Percentiles rank a stretch among this genome's conserved stretches.
phyloP scores from a whole-genome alignment of 2,888 invertebrate species.

The Willowsia nigromaculata region DNA sequence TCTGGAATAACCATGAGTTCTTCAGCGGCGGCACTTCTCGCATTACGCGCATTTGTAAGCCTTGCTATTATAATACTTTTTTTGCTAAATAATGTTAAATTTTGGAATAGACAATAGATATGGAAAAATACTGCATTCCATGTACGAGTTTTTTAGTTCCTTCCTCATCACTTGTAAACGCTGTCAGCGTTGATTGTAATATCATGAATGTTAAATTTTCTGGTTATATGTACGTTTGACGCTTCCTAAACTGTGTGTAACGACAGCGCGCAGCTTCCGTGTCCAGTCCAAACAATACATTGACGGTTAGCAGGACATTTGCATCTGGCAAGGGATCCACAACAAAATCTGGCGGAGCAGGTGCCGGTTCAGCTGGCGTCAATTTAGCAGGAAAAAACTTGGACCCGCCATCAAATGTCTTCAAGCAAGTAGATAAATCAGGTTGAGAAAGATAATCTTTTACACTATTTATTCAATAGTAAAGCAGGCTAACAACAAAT shows the following conservation, averaged over 20 bases:
- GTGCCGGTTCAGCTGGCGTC: background rate
- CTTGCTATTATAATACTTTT: background rate
- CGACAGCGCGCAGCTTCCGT: slow-evolving; percentile 34
- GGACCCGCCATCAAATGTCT: slow-evolving; percentile 75
- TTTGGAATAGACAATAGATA: no score
- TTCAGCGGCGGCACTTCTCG: slow-evolving; percentile 57
- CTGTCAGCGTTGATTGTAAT: background rate
- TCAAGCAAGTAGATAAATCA: slow-evolving; percentile 70
- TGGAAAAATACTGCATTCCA: background rate
- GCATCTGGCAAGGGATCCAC: background rate
- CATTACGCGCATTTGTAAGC: slow-evolving; percentile 71
- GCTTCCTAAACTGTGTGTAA: background rate
- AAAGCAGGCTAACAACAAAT: no score
- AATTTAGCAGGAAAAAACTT: slow-evolving; percentile 48
- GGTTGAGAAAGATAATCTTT: slow-evolving; percentile 49
- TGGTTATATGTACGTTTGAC: background rate
- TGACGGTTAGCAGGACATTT: slow-evolving; percentile 14
- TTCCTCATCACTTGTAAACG: no score
- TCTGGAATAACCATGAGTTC: slow-evolving; percentile 7
- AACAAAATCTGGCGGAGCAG: background rate
- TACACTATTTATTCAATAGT: no score
- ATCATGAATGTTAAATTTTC: background rate
- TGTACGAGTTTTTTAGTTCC: no score
- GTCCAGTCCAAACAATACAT: background rate
- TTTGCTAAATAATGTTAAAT: background rate